Base-by-base conservation (phyloP, 1,140 invertebrate species). In the Charaxes varanes region DNA sequence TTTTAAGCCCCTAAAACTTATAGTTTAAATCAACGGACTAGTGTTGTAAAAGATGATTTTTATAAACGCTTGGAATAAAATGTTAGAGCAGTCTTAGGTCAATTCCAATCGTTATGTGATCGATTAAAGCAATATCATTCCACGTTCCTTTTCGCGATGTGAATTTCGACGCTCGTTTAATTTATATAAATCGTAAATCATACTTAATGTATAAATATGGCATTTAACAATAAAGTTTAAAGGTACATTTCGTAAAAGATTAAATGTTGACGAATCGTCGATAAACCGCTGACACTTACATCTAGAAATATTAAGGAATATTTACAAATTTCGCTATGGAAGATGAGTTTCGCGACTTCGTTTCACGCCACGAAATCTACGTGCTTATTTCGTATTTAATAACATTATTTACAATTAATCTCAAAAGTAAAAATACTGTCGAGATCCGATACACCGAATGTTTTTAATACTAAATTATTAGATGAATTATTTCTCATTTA, bases 271-370 rank as follows among this genome's bases (percentile, higher is more conserved):
- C 70, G 72, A 67, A 77, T 81, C 74, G 74, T 70, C 72, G 63
- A 70, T 66, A 67, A 78, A 77, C 61, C 44, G 63, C 63, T 62
- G 49, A 61, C 49, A 60, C 70, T 78, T 76, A 74, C 37, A 48
- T 33, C 58, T 72, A 67, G 53, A 61, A 63, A 68, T 70, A 71
- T 70, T 66, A 73, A 68, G 64, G 55, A 66, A 68, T 82, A 79
- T 82, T 74, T 80, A 79, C 74, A 82, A 79, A 79, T 79, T 83
- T 83, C 63, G 66, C 79, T 83, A 83, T 83, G 79, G 79, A 83
- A 83, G 77, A 80, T 76, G 66, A 69, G 62, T 62, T 56, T 50
- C 57, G 53, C 49, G 67, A 74, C 50, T 57, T 66, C 72, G 65
- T 41, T 37, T 54, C 53, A 58, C 55, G 48, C 35, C 53, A 53